These are phyloP conservation scores for Chymomyza amoena DNA, from an alignment of 2,888 invertebrate species.

Conservation along the genomic window DNA sequence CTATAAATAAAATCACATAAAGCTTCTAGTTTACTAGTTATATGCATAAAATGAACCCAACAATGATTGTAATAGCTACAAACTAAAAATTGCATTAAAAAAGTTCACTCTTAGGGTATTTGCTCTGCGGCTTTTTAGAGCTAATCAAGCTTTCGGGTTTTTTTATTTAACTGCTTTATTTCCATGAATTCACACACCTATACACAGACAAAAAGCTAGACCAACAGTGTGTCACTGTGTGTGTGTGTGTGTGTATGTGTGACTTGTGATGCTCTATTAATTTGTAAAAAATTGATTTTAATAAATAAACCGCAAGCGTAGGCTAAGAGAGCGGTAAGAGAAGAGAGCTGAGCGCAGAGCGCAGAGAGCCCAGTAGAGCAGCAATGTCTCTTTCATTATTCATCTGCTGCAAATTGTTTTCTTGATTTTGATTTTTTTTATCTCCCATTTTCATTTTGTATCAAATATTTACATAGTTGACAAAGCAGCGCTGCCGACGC, in stretches of 20 bases:
- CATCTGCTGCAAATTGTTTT: not conserved
- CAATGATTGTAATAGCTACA: too few species aligned
- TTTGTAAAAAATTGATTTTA: slow-evolving; percentile 44
- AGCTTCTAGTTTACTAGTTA: too few species aligned
- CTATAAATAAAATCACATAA: too few species aligned
- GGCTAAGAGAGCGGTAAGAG: too few species aligned
- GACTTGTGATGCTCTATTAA: slow-evolving; percentile 28
- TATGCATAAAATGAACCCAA: too few species aligned
- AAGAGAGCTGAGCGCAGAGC: too few species aligned
- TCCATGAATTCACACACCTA: not conserved
- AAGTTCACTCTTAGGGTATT: too few species aligned
- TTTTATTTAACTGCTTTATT: not conserved
- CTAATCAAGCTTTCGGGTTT: too few species aligned
- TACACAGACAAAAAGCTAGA: not conserved
- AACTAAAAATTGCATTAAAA: too few species aligned
- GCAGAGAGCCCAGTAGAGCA: not conserved
- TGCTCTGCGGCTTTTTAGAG: too few species aligned
- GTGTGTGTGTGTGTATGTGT: not conserved
- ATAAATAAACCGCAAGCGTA: slow-evolving; percentile 29
- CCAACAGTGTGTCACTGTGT: not conserved
- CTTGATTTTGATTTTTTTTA: not conserved
- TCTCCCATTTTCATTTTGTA: not conserved
- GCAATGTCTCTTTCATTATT: not conserved
- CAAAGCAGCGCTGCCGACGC: not conserved
- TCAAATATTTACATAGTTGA: not conserved